These are phyloP conservation scores for Mystacornis crossleyi DNA, from an alignment of 2,113 vertebrate genomes.

Conservation along the genomic window DNA sequence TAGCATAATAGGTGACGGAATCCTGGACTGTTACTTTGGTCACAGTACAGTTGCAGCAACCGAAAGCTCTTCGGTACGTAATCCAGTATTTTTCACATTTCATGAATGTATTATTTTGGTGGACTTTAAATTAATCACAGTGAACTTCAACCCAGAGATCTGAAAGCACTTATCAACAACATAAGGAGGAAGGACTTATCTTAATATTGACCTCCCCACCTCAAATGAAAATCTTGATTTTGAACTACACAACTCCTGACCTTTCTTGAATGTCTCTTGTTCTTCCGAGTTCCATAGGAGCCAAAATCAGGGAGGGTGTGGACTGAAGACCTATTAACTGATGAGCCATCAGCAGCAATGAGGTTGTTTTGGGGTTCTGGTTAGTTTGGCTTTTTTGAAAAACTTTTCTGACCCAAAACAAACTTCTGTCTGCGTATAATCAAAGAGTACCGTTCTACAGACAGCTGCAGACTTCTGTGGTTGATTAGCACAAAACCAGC, in stretches of 20 bases:
- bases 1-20: not conserved
- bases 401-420: not conserved
- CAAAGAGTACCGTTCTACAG: not conserved
- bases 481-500: not conserved
- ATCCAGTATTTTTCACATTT: not conserved
- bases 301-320: not conserved
- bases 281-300: not conserved
- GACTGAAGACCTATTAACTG: not conserved
- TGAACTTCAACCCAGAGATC: not conserved
- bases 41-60: not conserved
- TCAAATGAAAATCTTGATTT: not conserved
- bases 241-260: not conserved
- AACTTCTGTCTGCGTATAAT: not conserved
- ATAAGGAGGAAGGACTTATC: not conserved
- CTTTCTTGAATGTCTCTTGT: not conserved
- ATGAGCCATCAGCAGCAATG: not conserved
- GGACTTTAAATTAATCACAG: not conserved
- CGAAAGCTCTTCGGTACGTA: not conserved
- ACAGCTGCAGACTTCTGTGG: not conserved
- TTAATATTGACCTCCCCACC: not conserved
- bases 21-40: not conserved
- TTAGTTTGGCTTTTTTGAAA: not conserved
- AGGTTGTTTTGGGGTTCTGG: not conserved
- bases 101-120: not conserved
- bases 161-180: not conserved